Evolutionary conservation across 1,140 invertebrate species (phyloP).

Genomic region (Odontomachus brunneus): DNA sequence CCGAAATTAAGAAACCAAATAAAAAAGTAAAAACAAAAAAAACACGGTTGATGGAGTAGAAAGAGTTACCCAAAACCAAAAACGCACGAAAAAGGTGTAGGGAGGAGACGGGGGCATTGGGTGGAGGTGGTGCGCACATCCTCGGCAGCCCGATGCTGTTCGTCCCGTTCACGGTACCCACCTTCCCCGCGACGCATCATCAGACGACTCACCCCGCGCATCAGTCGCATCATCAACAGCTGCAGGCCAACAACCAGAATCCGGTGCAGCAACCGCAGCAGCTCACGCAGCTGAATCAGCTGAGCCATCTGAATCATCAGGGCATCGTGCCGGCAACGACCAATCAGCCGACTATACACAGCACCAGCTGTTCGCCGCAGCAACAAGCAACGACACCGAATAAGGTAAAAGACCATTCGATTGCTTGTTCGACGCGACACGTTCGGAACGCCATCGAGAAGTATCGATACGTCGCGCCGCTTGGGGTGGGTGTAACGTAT

Average conservation of each 20-base stretch:
- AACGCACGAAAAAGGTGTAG: conserved; percentile 83
- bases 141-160: conserved; percentile 86
- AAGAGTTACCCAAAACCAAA: conserved; percentile 73
- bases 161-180: conserved; percentile 86
- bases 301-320: conserved; percentile 84
- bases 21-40: conserved; percentile 66
- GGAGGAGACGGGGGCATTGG: conserved; percentile 85
- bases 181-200: conserved; percentile 83
- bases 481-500: neutral
- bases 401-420: conserved; percentile 78
- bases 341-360: conserved; percentile 82
- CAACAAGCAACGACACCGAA: conserved; percentile 83
- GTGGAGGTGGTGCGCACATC: conserved; percentile 86
- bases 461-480: neutral
- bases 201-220: conserved; percentile 82
- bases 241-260: conserved; percentile 74
- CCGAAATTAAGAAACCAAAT: conserved; percentile 74
- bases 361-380: conserved; percentile 84
- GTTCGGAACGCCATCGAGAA: neutral
- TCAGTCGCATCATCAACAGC: conserved; percentile 84
- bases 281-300: conserved; percentile 80
- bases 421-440: conserved; percentile 16
- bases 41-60: conserved; percentile 70
- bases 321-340: conserved; percentile 80
- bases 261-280: conserved; percentile 78